Evolutionary conservation across 2,797 vertebrate genomes (phyloP).

Genomic region (Eulemur coronatus): DNA sequence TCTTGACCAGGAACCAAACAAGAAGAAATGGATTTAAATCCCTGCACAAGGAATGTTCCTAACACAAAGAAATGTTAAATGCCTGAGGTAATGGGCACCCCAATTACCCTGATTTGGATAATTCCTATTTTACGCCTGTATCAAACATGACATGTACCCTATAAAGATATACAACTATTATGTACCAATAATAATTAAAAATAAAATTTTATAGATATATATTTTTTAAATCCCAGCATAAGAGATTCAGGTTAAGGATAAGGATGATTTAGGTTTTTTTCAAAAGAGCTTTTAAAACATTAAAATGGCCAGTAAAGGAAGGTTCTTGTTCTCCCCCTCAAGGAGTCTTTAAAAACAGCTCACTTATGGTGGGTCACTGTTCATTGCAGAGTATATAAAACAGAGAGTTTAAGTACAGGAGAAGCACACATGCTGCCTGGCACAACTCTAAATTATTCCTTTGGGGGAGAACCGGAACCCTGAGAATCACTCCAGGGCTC

Average conservation of each 20-base stretch:
- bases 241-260: neutral
- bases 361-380: neutral
- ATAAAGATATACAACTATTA: neutral
- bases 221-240: neutral
- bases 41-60: neutral
- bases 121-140: neutral
- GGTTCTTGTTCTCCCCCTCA: neutral
- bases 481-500: neutral
- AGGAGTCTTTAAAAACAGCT: slow-evolving; percentile 27
- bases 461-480: neutral
- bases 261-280: neutral
- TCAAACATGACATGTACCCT: neutral
- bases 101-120: neutral
- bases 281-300: slow-evolving; percentile 3
- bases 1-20: slow-evolving; percentile 13
- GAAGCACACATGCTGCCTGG: neutral
- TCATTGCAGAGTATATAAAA: neutral
- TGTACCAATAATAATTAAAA: neutral
- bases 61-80: neutral
- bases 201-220: neutral
- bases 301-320: neutral
- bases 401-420: neutral
- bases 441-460: neutral
- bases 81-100: neutral
- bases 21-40: slow-evolving; percentile 39